phyloP scores from a whole-genome alignment of 2,113 vertebrate species.

The Pampusana beccarii region DNA sequence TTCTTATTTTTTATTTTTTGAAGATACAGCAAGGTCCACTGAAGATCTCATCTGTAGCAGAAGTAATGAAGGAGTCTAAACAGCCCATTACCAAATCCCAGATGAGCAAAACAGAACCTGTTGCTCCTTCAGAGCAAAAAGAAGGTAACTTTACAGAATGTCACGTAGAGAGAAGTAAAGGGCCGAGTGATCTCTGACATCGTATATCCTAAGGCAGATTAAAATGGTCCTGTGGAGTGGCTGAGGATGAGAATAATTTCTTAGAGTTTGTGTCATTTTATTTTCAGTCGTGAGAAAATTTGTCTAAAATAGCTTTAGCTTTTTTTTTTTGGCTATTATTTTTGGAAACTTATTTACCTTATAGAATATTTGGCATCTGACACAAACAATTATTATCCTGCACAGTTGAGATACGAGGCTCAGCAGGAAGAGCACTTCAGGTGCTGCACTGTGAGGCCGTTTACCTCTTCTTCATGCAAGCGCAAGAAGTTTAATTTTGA shows the following conservation, averaged over 20 bases:
- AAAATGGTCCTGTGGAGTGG: not conserved
- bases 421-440: not conserved
- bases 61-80: slow-evolving; percentile 83
- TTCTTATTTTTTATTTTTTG: slow-evolving; percentile 9
- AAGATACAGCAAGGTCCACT: slow-evolving; percentile 76
- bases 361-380: not conserved
- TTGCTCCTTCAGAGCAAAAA: slow-evolving; percentile 64
- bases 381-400: not conserved
- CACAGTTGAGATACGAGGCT: not conserved
- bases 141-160: slow-evolving; percentile 71
- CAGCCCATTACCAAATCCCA: slow-evolving; percentile 68
- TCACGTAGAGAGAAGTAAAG: not conserved
- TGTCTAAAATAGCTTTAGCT: not conserved
- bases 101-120: slow-evolving; percentile 63
- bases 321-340: rapidly evolving
- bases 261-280: not conserved
- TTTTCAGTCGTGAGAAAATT: not conserved
- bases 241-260: not conserved
- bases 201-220: not conserved
- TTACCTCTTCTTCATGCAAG: not conserved
- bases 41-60: slow-evolving; percentile 84
- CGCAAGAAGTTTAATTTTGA: not conserved
- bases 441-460: not conserved
- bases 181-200: not conserved
- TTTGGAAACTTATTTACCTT: not conserved